Percentiles rank a stretch among this genome's conserved stretches.
Evolutionary conservation across 1,140 invertebrate species (phyloP).

Genomic region (Microplitis demolitor): DNA sequence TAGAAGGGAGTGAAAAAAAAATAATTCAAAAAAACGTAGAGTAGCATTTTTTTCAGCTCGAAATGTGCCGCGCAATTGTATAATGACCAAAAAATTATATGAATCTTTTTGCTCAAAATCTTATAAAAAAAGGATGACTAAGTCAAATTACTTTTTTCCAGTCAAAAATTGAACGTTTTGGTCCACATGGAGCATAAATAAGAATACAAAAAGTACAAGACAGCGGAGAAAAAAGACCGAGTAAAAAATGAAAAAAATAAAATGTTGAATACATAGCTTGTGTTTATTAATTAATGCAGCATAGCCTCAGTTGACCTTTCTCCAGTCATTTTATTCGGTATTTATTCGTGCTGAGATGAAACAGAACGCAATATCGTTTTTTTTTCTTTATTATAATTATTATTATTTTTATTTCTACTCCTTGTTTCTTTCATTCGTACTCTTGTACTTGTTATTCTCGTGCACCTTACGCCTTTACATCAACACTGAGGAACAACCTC

Average conservation of each 20-base stretch:
- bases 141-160: too few relatives aligned
- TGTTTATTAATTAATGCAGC: conserved; percentile 42
- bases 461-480: too few relatives aligned
- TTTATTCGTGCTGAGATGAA: conserved; percentile 38
- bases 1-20: too few relatives aligned
- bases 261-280: neutral
- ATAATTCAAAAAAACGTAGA: too few relatives aligned
- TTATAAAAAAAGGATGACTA: too few relatives aligned
- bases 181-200: neutral
- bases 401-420: conserved; percentile 5
- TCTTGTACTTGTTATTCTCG: neutral
- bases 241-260: neutral
- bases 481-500: too few relatives aligned
- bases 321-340: conserved; percentile 46
- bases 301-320: conserved; percentile 40
- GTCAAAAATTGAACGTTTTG: too few relatives aligned
- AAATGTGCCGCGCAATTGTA: too few relatives aligned
- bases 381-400: neutral
- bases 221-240: neutral
- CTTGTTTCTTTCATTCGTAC: conserved; percentile 3
- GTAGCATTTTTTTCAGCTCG: too few relatives aligned
- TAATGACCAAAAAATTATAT: too few relatives aligned
- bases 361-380: conserved; percentile 22
- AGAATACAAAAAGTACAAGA: neutral
- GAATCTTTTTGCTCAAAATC: too few relatives aligned